Evolutionary conservation across 2,888 invertebrate genomes (phyloP).

Genomic region (Lepetodrilus schrolli): DNA sequence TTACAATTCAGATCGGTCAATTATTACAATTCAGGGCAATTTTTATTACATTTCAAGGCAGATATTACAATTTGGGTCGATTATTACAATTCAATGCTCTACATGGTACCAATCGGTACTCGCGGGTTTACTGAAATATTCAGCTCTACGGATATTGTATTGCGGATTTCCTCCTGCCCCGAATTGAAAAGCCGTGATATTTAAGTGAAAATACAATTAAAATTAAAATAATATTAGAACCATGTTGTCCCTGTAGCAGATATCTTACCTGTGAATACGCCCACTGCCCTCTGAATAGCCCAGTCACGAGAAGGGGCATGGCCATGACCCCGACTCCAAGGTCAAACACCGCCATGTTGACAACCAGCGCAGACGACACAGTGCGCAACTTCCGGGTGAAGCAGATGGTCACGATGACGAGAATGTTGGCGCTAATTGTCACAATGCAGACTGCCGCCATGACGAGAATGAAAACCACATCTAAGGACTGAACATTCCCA

Average conservation of each 20-base stretch:
- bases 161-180: too few relatives aligned
- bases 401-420: constrained; percentile 21
- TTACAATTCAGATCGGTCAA: too few relatives aligned
- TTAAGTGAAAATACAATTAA: too few relatives aligned
- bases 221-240: too few relatives aligned
- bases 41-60: too few relatives aligned
- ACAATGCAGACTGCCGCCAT: not conserved
- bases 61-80: too few relatives aligned
- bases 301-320: constrained; percentile 17
- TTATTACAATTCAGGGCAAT: too few relatives aligned
- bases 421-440: constrained; percentile 16
- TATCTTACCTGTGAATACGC: constrained; percentile 18
- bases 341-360: constrained; percentile 32
- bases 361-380: constrained; percentile 22
- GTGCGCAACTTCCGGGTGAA: constrained; percentile 22
- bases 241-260: not conserved
- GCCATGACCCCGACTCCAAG: constrained; percentile 10
- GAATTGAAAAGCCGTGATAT: too few relatives aligned
- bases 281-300: constrained; percentile 14
- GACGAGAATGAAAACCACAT: not conserved
- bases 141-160: too few relatives aligned
- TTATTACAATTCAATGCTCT: too few relatives aligned
- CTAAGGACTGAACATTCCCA: not conserved
- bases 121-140: too few relatives aligned
- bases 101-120: too few relatives aligned